Evolutionary conservation across 2,888 invertebrate genomes (phyloP), one percentile per base, ranked within the genome.

Genomic region (Chymomyza caudatula): DNA sequence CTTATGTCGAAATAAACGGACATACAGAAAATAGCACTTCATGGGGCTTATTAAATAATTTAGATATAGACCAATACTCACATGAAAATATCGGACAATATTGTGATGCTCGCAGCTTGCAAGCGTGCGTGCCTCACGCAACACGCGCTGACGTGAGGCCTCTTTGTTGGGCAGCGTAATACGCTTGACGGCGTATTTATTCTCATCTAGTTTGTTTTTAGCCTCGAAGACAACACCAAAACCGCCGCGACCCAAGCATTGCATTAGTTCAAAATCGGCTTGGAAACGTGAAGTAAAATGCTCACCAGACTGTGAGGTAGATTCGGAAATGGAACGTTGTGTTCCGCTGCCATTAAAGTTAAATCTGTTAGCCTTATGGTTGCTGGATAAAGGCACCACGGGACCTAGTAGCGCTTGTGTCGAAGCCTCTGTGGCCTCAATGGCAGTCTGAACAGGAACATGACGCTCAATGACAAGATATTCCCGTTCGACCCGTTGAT

Each of bases 201-300:
- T 95, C 84, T 98, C 97, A 88, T 99, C 99, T 63, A 98, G 94
- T 89, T 96, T 97, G 89, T 98, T 98, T 88, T 93, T 94, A 0
- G 96, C 98, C 89, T 98, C 96, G 89, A 98, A 98, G 0, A 99
- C 99, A 2, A 98, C 95, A 0, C 99, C 99, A 90, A 98, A 99
- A 0, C 98, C 99, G 19, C 99, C 99, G 78, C 93, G 93, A 0
- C 97, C 97, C 15, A 97, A 91, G 76, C 96, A 95, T 69, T 94
- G 92, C 29, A 97, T 91, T 23, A 95, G 94, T 54, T 95, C 94
- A 90, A 98, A 98, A 88, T 98, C 98, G 1, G 93, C 93, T 71
- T 94, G 92, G 89, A 96, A 98, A 53, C 98, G 94, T 73, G 91
- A 94, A 73, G 83, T 77, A 68, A 88, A 90, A 60, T 87, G 69